These are phyloP conservation scores for Drosophila eugracilis DNA, from an alignment of 1,140 invertebrate genomes.

Conservation along the genomic window DNA sequence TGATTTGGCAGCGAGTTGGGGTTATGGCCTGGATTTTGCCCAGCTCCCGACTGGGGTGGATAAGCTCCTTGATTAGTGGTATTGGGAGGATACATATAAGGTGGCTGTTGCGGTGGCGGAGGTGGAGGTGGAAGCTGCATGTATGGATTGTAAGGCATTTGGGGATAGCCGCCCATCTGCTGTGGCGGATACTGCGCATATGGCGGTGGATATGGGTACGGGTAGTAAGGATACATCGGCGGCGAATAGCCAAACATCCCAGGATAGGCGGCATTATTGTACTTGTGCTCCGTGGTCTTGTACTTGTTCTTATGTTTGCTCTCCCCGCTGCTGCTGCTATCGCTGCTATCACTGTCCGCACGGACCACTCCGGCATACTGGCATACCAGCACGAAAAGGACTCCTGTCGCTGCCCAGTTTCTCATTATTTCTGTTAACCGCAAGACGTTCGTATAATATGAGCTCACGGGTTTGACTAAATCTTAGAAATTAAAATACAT, in stretches of 20 bases:
- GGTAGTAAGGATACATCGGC: constrained; percentile 27
- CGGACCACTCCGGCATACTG: constrained; percentile 12
- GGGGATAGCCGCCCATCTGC: constrained; percentile 7
- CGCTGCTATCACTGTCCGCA: constrained; percentile 50
- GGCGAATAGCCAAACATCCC: background rate
- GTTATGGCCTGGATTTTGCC: constrained; percentile 4
- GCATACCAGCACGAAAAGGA: constrained; percentile 41
- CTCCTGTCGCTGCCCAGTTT: constrained; percentile 3
- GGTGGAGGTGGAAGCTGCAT: constrained; percentile 7
- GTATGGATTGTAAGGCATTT: constrained; percentile 30
- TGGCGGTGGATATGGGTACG: constrained; percentile 10
- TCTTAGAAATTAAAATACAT: constrained; percentile 7
- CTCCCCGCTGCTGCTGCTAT: constrained; percentile 40
- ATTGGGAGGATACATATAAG: constrained; percentile 13
- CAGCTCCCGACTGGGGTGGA: background rate
- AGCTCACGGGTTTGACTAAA: constrained; percentile 40
- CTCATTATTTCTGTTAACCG: constrained; percentile 32
- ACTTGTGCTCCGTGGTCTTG: constrained; percentile 32
- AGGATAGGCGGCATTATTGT: constrained; percentile 56
- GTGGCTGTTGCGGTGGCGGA: constrained; percentile 8
- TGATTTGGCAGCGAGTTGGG: constrained; percentile 17
- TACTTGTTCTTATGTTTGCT: background rate
- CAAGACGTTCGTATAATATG: constrained; percentile 5
- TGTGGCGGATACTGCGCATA: constrained; percentile 17
- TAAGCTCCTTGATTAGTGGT: background rate